Base-by-base conservation (phyloP, 2,113 vertebrate species). In the Leucosticte australis region DNA sequence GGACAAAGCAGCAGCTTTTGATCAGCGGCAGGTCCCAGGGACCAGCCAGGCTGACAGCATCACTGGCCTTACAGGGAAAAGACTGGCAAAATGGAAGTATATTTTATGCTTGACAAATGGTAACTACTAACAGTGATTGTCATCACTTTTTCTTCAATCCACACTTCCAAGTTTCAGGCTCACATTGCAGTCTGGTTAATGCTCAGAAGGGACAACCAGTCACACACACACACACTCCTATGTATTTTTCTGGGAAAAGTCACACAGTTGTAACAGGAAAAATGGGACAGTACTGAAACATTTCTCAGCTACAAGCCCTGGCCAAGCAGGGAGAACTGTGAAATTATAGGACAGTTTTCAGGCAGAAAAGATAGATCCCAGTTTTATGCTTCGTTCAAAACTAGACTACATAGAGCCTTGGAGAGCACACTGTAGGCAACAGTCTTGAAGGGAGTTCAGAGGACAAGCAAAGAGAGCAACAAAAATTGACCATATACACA, bases 161-260 rank as follows among this genome's bases (percentile, higher is more conserved):
- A 60, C 28, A 13, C n/a, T 62, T 81, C 10, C 42, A 82, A n/a
- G 57, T 60, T 44, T 22, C 74, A 64, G 60, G 60, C 56, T 92
- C 11, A 47, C 11, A 11, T 3, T 81, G 39, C 39, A 63, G 50
- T 56, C 53, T 55, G 27, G 41, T 79, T 82, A 41, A 56, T 28
- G 30, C 62, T 83, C 59, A 57, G 37, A 67, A 59, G 17, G 31
- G 35, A 81, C 35, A 83, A 24, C 3, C 7, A 68, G 24, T n/a
- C 75, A 85, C 4, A 7, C 0, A 0, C 0, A 0, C 5, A 30
- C 30, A 9, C 2, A 2, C 20, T 4, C 5, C 35, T 24, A 4
- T 21, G 6, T 39, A 42, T 60, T 64, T 50, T 59, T 83, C 50
- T 77, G 30, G 71, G 37, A 56, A 67, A 74, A 74, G 52, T 83